Evolutionary conservation across 2,113 vertebrate species (phyloP).

Genomic region (Pollimyrus isidori): DNA sequence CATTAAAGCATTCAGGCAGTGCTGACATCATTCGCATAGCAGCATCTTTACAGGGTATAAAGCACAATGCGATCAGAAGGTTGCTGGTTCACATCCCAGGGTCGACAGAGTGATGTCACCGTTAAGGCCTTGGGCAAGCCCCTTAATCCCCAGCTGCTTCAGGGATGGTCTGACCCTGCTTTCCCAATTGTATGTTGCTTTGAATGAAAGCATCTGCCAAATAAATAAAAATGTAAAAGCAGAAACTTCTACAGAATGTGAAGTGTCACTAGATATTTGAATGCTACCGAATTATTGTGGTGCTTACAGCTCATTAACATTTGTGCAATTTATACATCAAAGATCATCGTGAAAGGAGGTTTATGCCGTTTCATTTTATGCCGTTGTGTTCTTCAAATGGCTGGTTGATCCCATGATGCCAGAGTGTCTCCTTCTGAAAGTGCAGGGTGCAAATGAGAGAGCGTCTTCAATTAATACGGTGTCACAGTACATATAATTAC

Average conservation of each 20-base stretch:
- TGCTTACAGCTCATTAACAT: conserved; percentile 5
- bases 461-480: background rate
- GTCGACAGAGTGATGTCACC: background rate
- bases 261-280: conserved; percentile 3
- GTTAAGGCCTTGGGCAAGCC: background rate
- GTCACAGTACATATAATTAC: background rate
- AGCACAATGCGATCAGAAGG: background rate
- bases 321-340: background rate
- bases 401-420: conserved; percentile 4
- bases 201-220: background rate
- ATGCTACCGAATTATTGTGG: background rate
- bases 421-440: background rate
- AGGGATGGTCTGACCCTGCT: background rate
- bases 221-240: background rate
- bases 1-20: background rate
- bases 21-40: background rate
- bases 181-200: background rate
- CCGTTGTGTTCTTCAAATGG: background rate
- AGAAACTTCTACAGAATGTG: background rate
- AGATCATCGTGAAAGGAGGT: background rate
- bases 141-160: background rate
- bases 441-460: background rate
- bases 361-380: background rate
- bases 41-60: background rate
- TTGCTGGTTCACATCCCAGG: background rate